Conservation (phyloP, 1,140 invertebrate species). For the Rhyacophila brunnea region DNA sequence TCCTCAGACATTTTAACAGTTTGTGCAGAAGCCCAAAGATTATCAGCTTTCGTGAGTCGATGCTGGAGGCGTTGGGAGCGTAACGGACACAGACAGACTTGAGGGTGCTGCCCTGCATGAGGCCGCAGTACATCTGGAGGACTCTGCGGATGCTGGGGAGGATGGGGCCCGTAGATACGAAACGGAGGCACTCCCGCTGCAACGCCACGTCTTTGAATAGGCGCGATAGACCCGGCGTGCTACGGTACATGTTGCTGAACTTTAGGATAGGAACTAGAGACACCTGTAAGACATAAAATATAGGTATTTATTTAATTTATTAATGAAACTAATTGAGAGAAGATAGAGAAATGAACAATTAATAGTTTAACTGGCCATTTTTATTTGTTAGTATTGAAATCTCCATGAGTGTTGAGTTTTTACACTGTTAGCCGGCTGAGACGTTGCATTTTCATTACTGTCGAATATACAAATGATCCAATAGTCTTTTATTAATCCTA, state of each 20-base stretch:
- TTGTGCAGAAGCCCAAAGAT: conserved; percentile 88
- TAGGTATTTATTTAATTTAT: too few relatives aligned
- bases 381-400: too few relatives aligned
- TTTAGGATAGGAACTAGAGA: conserved; percentile 87
- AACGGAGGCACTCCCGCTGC: conserved; percentile 73
- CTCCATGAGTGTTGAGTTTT: too few relatives aligned
- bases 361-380: too few relatives aligned
- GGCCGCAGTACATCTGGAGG: conserved; percentile 27
- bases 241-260: conserved; percentile 91
- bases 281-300: conserved; percentile 74
- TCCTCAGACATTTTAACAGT: conserved; percentile 80
- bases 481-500: too few relatives aligned
- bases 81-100: conserved; percentile 78
- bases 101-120: conserved; percentile 69
- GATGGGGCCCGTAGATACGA: conserved; percentile 56
- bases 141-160: conserved; percentile 15
- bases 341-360: too few relatives aligned
- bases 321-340: too few relatives aligned
- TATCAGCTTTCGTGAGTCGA: conserved; percentile 84
- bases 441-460: too few relatives aligned
- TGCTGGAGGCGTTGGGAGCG: conserved; percentile 50
- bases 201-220: conserved; percentile 68
- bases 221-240: conserved; percentile 77
- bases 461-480: too few relatives aligned
- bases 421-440: too few relatives aligned